Base-by-base conservation (phyloP, 2,888 invertebrate genomes). In the Eupeodes latifasciatus region DNA sequence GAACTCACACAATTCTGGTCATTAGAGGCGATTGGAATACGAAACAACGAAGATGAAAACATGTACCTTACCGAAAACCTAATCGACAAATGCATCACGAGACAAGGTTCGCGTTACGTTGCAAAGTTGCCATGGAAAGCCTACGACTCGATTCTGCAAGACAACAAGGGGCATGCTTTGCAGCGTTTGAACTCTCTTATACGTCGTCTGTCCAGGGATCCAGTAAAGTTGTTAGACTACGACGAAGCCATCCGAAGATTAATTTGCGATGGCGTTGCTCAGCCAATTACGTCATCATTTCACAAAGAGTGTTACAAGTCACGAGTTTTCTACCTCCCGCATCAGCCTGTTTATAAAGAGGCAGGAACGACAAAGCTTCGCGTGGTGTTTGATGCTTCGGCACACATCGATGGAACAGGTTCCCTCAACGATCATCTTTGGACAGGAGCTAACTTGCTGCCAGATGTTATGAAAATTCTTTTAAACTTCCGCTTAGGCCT, bases 381-480 rank as follows among this genome's bases (percentile, higher is more conserved):
- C 19, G 19, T 19, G 19, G 19, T 19, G 19, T 19, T 19, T 1
- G 19, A 19, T 19, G 19, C 19, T 19, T 19, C 19, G 19, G 19
- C 19, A 19, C 75, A 67, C 16, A 40, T 7, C 4, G 69, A 75
- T 9, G 76, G 36, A 5, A 11, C 11, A 4, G 11, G 36, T 0
- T 82, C 76, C 5, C 64, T 82, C 0, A 83, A 83, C 36, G 74
- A 83, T 74, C 78, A 78, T n/a, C 59, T 83, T 19, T 19, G 19
- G 19, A 19, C 19, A 19, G 19, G 19, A 19, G 19, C 19, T 19
- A 19, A 19, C 19, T 34, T 78, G 66, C 40, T 83, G 36, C 83
- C 78, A 16, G 78, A 83, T 11, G 72, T 83, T 6, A 2, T 83
- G n/a, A 49, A 44, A 5, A 12, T 71, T 10, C 9, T 64, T 40